Conservation (phyloP, 2,888 invertebrate genomes). For the Pseudanteris insignis region DNA sequence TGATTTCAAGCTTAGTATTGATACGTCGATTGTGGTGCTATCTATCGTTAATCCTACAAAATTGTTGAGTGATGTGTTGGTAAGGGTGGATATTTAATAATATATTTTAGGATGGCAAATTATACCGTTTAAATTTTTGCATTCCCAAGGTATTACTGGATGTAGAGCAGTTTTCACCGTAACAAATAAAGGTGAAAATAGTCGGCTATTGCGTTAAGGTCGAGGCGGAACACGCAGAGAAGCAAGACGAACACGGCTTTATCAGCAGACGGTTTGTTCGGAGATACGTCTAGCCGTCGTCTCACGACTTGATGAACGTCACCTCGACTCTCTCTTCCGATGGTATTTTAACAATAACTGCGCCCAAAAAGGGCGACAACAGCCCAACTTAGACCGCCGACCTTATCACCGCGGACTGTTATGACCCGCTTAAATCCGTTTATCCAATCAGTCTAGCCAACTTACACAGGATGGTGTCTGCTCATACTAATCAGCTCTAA, state of each 20-base stretch:
- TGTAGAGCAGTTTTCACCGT: constrained; percentile 68
- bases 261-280: constrained; percentile 68
- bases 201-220: constrained; percentile 66
- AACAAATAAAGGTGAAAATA: constrained; percentile 68
- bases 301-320: constrained; percentile 65
- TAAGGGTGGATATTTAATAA: too few species aligned
- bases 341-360: constrained; percentile 67
- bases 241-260: constrained; percentile 68
- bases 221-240: constrained; percentile 69
- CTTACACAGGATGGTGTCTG: constrained; percentile 55
- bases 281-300: constrained; percentile 67
- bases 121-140: constrained; percentile 31
- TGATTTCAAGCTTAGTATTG: too few species aligned
- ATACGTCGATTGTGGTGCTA: too few species aligned
- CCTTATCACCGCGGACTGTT: constrained; percentile 28
- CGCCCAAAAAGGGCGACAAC: constrained; percentile 63
- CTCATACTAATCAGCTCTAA: constrained; percentile 54
- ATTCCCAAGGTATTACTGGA: constrained; percentile 61
- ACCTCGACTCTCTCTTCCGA: constrained; percentile 67
- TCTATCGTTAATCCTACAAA: too few species aligned
- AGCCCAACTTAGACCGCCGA: constrained; percentile 21
- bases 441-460: constrained; percentile 43
- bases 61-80: too few species aligned
- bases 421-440: constrained; percentile 25
- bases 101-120: constrained; percentile 7